Percentiles rank a stretch among this genome's conserved stretches.
phyloP scores from a whole-genome alignment of 2,888 invertebrate genomes.

The Catonia carolina region DNA sequence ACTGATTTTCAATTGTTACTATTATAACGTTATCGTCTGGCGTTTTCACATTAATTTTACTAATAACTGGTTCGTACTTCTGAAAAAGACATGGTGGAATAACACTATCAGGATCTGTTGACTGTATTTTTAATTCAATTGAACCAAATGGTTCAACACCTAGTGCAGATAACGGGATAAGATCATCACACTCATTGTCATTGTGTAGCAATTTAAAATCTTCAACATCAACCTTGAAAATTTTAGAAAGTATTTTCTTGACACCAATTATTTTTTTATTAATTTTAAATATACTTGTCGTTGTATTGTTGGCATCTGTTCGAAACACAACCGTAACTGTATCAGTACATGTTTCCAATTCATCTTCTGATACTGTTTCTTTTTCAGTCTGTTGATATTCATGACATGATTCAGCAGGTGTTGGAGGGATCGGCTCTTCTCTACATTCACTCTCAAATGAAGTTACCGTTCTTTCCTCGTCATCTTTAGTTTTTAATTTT shows the following conservation, averaged over 20 bases:
- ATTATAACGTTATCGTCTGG: conserved; percentile 46
- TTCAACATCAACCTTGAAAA: conserved; percentile 30
- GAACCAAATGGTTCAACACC: conserved; percentile 38
- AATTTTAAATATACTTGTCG: conserved; percentile 32
- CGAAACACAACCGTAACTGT: conserved; percentile 33
- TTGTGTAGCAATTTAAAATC: conserved; percentile 35
- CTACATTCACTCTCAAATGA: no score
- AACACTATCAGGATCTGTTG: conserved; percentile 16
- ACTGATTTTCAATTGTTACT: conserved; percentile 52
- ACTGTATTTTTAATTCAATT: conserved; percentile 31
- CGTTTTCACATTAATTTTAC: conserved; percentile 51
- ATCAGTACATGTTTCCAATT: no score
- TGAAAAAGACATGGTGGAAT: conserved; percentile 14
- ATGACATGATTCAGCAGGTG: no score
- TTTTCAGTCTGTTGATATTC: no score
- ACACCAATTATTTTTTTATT: conserved; percentile 31
- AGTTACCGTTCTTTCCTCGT: no score
- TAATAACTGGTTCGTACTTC: conserved; percentile 40
- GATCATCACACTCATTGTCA: conserved; percentile 34
- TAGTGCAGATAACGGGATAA: conserved; percentile 37
- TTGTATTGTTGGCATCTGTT: conserved; percentile 27
- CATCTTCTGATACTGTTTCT: no score
- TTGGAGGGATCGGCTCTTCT: no score
- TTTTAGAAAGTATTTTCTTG: conserved; percentile 30
- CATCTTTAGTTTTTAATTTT: no score